A percentile compares a stretch with the other conserved stretches of the same genome.
phyloP scores from a whole-genome alignment of 2,113 vertebrate species.

The Scopus umbretta region DNA sequence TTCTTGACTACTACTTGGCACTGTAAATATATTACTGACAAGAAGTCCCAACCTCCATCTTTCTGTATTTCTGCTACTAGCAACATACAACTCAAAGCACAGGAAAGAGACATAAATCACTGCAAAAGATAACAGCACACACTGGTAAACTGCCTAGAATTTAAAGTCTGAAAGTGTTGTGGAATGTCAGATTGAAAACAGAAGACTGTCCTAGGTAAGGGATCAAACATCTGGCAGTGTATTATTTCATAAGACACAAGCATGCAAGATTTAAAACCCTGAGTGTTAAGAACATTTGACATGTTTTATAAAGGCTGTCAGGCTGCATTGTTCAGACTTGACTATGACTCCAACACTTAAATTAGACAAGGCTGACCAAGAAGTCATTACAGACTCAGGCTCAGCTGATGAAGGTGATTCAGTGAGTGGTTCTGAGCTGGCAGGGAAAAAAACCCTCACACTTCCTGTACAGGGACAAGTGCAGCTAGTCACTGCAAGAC shows the following conservation, averaged over 20 bases:
- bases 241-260: not conserved
- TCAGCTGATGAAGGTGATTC: conserved; percentile 64
- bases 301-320: not conserved
- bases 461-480: conserved; percentile 31
- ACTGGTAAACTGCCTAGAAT: not conserved
- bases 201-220: not conserved
- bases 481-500: not conserved
- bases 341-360: not conserved
- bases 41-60: not conserved
- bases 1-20: conserved; percentile 22
- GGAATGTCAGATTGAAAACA: not conserved
- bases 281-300: not conserved
- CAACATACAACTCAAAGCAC: not conserved
- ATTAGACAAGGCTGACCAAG: conserved; percentile 3
- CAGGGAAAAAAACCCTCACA: not conserved
- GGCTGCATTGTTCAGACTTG: not conserved
- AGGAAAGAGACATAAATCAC: conserved; percentile 13
- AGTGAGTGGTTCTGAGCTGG: conserved; percentile 45
- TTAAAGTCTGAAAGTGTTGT: not conserved
- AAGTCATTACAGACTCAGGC: conserved; percentile 22
- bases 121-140: not conserved
- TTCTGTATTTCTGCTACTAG: not conserved
- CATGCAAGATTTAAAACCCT: not conserved
- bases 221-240: conserved; percentile 10
- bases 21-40: not conserved